Base-by-base conservation (phyloP, 2,888 invertebrate species). In the Aleiodes leptofemur region DNA sequence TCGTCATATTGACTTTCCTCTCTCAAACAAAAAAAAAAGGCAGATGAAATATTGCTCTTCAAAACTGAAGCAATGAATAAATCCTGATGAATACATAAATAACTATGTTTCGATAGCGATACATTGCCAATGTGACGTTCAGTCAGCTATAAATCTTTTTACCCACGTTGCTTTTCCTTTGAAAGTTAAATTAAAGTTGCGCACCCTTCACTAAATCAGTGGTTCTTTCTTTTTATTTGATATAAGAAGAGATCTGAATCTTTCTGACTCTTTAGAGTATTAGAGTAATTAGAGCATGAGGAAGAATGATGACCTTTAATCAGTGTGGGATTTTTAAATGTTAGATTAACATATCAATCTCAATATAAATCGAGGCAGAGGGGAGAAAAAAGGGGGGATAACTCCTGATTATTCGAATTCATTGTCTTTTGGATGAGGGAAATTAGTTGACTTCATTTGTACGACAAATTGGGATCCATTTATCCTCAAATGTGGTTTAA, bases 131-230 rank as follows among this genome's bases (percentile, higher is more conserved):
- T 23, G 16, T 16, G 61, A 14, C 8, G n/a, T 38, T 61, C 43
- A 38, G 13, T 43, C 16, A 16, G 7, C 64, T 8, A 64, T 64
- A 64, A 64, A 64, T 64, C 23, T 7, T 14, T 3, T 43, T 13
- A 38, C 14, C 61, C 38, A 34, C 38, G 6, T n/a, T 64, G 16
- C 48, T 43, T 48, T 64, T 43, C 14, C 64, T 64, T 48, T 64
- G 34, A 64, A 43, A 48, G 64, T 64, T 43, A 23, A 23, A 48
- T 64, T 64, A 48, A 64, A 64, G 64, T 64, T 43, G 43, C 61
- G 61, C 61, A 61, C 16, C 64, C 48, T 38, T 23, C 23, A 43
- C 9, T 13, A 59, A 34, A 1, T 34, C n/a, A 31, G n/a, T 29
- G 6, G 43, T 43, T 11, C 9, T 64, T n/a, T 48, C 23, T 23